Evolutionary conservation across 2,888 invertebrate species (phyloP).

Genomic region (Macrophya annulata): DNA sequence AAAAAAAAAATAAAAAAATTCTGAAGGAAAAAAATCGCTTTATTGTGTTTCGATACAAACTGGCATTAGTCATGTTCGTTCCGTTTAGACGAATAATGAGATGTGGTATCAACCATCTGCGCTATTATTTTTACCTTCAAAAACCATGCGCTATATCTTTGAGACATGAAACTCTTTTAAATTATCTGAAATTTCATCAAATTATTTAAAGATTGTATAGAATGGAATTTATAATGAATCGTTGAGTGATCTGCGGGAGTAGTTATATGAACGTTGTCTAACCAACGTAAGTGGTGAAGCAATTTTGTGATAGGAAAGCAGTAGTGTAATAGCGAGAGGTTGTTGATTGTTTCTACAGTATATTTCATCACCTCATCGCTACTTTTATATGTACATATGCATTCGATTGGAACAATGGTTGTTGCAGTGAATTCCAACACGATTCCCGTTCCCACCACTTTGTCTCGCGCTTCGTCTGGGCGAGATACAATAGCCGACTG

Average conservation of each 20-base stretch:
- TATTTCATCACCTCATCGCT: conserved; percentile 32
- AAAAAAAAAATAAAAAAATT: too few species aligned
- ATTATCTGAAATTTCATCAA: not conserved
- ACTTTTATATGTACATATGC: conserved; percentile 7
- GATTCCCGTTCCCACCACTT: conserved; percentile 68
- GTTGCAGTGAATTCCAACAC: conserved; percentile 68
- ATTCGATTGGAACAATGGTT: conserved; percentile 47
- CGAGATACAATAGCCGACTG: conserved; percentile 19
- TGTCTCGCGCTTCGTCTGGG: conserved; percentile 58
- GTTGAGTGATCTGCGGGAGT: conserved; percentile 19
- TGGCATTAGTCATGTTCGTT: not conserved
- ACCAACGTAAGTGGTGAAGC: not conserved
- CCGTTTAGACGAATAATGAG: not conserved
- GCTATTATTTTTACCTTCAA: not conserved
- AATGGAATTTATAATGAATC: conserved; percentile 34
- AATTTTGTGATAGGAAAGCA: not conserved
- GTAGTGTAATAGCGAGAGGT: not conserved
- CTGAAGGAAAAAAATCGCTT: not conserved
- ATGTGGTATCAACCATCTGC: not conserved
- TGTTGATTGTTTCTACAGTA: conserved; percentile 36
- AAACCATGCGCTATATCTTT: not conserved
- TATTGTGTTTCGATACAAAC: not conserved
- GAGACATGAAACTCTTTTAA: not conserved
- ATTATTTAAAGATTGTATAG: not conserved
- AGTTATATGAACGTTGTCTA: not conserved